Evolutionary conservation across 2,888 invertebrate species (phyloP), one percentile per base, ranked within the genome.

Genomic region (Ptychoptera contaminata): DNA sequence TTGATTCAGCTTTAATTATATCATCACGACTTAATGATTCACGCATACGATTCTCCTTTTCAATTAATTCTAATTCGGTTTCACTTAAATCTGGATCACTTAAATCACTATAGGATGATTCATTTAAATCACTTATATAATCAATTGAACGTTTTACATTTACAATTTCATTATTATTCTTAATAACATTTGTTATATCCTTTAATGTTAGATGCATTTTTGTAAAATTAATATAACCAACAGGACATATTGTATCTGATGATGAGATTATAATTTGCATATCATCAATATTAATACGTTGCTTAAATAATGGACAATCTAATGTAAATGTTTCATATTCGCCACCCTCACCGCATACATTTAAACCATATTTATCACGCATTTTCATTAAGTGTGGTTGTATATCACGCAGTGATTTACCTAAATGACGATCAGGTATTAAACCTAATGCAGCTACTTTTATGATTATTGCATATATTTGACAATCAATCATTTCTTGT

Each of bases 291-390:
- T 51, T 68, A 68, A 96, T 81, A 60, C 78, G 77, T 66, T 88
- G 88, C 61, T 77, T 82, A 69, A 94, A 97, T 49, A 98, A 71
- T 7, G 97, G 96, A 67, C 97, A 97, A 71, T 98, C 94, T 49
- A 96, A 70, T 8, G 94, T 94, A 62, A 98, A 87, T 30, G 96
- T 92, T 70, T 98, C 98, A 62, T 94, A 98, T 67, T 99, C 98
- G 43, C 98, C 98, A 40, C 98, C 98, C 70, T 99, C 98, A 15
- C 98, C 98, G 67, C 94, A 96, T 37, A 94, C 79, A 69, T 93
- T 91, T 50, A 93, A 71, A 43, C 92, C 93, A 67, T 88, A 98
- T 67, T 93, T 90, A 61, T 87, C 82, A 59, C 86, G 82, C 82
- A 96, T 86, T 63, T 81, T 74, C 52, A 82, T 63, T 58, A 98